Evolutionary conservation across 2,113 vertebrate genomes (phyloP).

Genomic region (Mustela lutreola): DNA sequence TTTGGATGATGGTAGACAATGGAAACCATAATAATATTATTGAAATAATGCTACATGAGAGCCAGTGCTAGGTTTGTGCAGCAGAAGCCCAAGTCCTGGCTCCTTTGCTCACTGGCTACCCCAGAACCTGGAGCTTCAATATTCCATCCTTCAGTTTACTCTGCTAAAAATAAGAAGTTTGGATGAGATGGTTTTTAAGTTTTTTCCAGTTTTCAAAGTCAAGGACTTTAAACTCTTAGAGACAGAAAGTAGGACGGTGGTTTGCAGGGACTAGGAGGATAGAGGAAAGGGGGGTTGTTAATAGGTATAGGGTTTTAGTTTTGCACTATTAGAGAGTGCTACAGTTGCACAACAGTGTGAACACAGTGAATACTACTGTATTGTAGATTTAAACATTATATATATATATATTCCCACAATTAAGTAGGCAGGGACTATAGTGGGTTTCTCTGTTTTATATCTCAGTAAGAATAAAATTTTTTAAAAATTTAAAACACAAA

Average conservation of each 20-base stretch:
- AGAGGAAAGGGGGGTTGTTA: neutral
- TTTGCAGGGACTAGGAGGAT: neutral
- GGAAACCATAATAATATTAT: neutral
- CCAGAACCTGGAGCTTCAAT: neutral
- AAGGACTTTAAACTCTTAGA: neutral
- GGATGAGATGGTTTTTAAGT: neutral
- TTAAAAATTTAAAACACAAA: neutral
- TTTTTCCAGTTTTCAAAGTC: conserved; percentile 30
- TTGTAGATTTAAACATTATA: neutral
- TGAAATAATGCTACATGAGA: neutral
- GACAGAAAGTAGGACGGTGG: conserved; percentile 2
- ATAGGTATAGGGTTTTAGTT: neutral
- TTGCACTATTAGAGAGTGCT: conserved; percentile 21
- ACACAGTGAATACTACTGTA: neutral
- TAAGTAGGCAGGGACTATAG: neutral
- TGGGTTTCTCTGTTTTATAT: neutral
- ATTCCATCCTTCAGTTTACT: neutral
- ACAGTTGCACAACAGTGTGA: neutral
- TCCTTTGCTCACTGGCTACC: neutral
- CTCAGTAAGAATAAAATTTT: neutral
- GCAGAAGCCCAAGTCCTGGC: neutral
- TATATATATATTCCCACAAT: neutral
- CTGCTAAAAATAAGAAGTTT: neutral
- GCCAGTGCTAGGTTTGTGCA: neutral
- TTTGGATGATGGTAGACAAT: neutral